A percentile compares a stretch with the other conserved stretches of the same genome.
Evolutionary conservation across 1,140 invertebrate genomes (phyloP).

Genomic region (Euwallacea similis): DNA sequence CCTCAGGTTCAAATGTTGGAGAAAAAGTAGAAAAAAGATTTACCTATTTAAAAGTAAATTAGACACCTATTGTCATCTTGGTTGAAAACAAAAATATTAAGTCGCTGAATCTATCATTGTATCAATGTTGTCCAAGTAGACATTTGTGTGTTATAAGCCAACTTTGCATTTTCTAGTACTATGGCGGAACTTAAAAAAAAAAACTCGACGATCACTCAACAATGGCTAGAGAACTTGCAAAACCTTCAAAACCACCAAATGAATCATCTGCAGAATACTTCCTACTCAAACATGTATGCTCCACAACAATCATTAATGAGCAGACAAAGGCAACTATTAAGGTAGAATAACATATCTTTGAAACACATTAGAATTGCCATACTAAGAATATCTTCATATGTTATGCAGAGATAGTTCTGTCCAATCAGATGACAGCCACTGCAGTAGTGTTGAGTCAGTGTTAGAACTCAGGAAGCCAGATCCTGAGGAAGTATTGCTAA

Average conservation of each 20-base stretch:
- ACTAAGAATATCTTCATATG: background rate
- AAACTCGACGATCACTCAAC: conserved; percentile 22
- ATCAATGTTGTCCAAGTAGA: no score
- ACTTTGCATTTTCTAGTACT: conserved; percentile 7
- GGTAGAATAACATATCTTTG: background rate
- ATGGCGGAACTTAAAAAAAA: conserved; percentile 12
- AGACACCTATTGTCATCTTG: background rate
- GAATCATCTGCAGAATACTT: conserved; percentile 16
- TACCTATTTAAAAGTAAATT: background rate
- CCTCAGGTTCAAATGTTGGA: no score
- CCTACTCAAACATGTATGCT: conserved; percentile 21
- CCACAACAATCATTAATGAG: conserved; percentile 24
- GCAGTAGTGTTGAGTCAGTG: conserved; percentile 74
- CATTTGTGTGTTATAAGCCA: no score
- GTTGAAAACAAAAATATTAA: no score
- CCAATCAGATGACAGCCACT: conserved; percentile 71
- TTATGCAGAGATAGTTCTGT: conserved; percentile 62
- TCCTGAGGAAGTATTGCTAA: conserved; percentile 72
- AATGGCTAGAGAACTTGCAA: conserved; percentile 28
- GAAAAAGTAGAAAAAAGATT: no score
- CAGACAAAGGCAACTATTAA: conserved; percentile 30
- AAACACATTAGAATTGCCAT: background rate
- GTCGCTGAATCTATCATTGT: no score
- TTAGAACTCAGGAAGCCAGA: conserved; percentile 72
- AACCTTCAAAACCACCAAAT: conserved; percentile 19